Base-by-base conservation (phyloP, 2,888 invertebrate species). In the Agonum fuliginosum region DNA sequence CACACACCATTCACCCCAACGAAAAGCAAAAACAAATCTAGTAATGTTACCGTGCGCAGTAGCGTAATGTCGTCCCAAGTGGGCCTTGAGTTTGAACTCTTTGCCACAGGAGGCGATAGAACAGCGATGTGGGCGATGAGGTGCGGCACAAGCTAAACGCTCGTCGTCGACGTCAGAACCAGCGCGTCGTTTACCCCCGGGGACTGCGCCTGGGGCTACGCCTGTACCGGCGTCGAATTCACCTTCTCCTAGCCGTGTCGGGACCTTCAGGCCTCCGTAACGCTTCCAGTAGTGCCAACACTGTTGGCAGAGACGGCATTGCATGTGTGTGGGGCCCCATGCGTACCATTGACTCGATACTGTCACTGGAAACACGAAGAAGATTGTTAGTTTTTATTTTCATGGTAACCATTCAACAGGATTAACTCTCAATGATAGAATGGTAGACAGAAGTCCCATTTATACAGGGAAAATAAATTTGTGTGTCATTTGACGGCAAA, bases 241-340 rank as follows among this genome's bases (percentile, higher is more conserved):
- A 37, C 87, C 87, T 54, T 87, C 88, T 79, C 88, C 87, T 80
- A 88, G 87, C 81, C 89, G 88, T 41, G 90, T 91, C n/a, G 91
- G 89, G 81, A 93, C 93, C 89, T 97, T 97, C 70, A 99, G 91
- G 79, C 98, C 99, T 78, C 98, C 99, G 87, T 97, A 98, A 87
- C 97, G 97, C 88, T 98, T 99, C 98, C 99, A 99, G 87, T 98
- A 98, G 80, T 92, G 92, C 98, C 98, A 99, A 87, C 99, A 99
- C 12, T 90, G 89, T 83, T 95, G 94, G 87, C 99, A 99, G 79
- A 99, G 90, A 83, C 98, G 93, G 88, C 96, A 95, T 86, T 96
- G 95, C 91, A 96, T 92, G 86, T 97, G 95, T 80, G 95, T 91
- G 70, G 97, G 97, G 72, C 97, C 98, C 96, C 98, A 99, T 58